Conservation (phyloP, 2,113 vertebrate genomes). For the Mormyrus lacerda region DNA sequence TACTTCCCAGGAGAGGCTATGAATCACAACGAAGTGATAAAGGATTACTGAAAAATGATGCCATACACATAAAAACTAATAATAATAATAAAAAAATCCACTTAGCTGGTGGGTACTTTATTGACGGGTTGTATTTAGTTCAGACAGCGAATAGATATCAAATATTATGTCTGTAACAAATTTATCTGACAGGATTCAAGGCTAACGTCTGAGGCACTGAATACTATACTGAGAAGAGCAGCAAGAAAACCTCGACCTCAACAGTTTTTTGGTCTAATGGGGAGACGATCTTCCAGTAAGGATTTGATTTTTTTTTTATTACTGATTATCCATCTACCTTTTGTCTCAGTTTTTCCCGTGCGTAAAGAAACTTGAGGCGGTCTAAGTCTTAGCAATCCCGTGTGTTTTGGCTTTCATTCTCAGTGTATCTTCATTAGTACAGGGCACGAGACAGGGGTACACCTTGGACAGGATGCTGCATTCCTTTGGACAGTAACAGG, state of each 20-base stretch:
- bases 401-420: background rate
- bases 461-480: background rate
- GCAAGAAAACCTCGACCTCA: slow-evolving; percentile 67
- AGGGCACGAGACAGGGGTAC: background rate
- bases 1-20: background rate
- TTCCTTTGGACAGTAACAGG: background rate
- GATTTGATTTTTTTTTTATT: background rate
- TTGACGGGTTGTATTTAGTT: background rate
- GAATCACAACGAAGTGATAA: background rate
- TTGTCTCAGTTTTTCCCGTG: background rate
- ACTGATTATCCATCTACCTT: background rate
- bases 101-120: background rate
- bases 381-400: background rate
- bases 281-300: slow-evolving; percentile 73
- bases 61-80: no score
- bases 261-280: slow-evolving; percentile 69
- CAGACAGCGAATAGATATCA: background rate
- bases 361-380: background rate
- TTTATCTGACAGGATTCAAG: slow-evolving; percentile 29
- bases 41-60: background rate
- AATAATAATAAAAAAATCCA: no score
- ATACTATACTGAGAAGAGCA: slow-evolving; percentile 68
- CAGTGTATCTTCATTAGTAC: background rate
- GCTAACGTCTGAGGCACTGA: slow-evolving; percentile 45
- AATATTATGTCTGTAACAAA: background rate